Evolutionary conservation across 2,888 invertebrate species (phyloP), one percentile per base, ranked within the genome.

Genomic region (Zonitis immaculata): DNA sequence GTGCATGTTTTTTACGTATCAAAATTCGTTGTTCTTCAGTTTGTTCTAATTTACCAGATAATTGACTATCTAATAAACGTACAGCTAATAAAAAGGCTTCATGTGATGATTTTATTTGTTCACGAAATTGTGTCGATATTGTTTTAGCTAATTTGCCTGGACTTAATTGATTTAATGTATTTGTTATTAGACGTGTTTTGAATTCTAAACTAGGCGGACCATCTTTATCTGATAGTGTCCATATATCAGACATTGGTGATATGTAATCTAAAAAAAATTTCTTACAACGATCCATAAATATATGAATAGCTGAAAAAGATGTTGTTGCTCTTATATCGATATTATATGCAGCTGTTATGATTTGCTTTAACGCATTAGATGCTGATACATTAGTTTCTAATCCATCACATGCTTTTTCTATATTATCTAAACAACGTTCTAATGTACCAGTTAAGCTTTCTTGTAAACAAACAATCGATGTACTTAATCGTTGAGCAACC

Each of bases 401-500:
- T 22, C 81, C 82, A 26, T 71, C 70, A 57, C 78, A 81, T 57
- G 77, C 79, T 62, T 78, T 79, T 66, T 87, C 87, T 22, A 88
- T 73, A 63, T 83, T 86, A 59, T 82, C 78, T 46, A 88, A 71
- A 68, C 87, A 92, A 72, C 93, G 80, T 65, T 91, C 87, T 35
- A 93, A 73, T 0, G 91, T 92, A 2, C 92, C 92, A 30, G 91
- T 85, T 67, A 90, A 92, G 1, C 87, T 87, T 59, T 92, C 91
- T 61, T 88, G 84, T 35, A 93, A 79, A 69, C 90, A 89, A 65
- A 90, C 86, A 1, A 94, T 86, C 11, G 91, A 91, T 54, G 84
- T 82, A 27, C 89, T 86, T 47, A 94, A 79, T 69, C 90, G 86
- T 50, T 82, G 79, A 35, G 91, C 91, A 22, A 94, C 88, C 55